Percentiles rank a stretch among this genome's conserved stretches.
Evolutionary conservation across 2,888 invertebrate genomes (phyloP).

Genomic region (Drosophila nigritarsus): DNA sequence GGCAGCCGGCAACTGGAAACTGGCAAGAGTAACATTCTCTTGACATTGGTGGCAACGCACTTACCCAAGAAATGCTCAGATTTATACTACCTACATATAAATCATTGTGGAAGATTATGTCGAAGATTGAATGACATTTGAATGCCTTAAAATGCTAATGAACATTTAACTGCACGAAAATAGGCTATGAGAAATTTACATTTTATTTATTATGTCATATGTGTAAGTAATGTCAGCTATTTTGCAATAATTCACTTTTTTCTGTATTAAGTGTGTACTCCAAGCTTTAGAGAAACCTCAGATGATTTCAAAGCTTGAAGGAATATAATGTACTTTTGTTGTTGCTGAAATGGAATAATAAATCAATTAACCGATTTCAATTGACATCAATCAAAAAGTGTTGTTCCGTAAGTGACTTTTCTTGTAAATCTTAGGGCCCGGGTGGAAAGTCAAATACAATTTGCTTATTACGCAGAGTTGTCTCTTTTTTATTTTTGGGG

Average conservation of each 20-base stretch:
- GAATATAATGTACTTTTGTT: neutral
- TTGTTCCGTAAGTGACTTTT: slow-evolving; percentile 25
- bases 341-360: neutral
- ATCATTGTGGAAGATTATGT: slow-evolving; percentile 34
- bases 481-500: slow-evolving; percentile 34
- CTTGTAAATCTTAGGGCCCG: slow-evolving; percentile 14
- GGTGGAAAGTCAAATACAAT: slow-evolving; percentile 41
- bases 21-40: slow-evolving; percentile 23
- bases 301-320: neutral
- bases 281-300: neutral
- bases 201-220: neutral
- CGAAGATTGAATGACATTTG: slow-evolving; percentile 19
- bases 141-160: neutral
- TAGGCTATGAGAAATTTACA: neutral
- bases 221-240: neutral
- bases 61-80: slow-evolving; percentile 9
- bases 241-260: neutral
- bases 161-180: neutral
- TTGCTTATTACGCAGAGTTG: slow-evolving; percentile 52
- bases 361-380: slow-evolving; percentile 18
- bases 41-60: slow-evolving; percentile 45
- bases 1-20: slow-evolving; percentile 21
- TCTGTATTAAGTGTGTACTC: neutral
- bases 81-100: slow-evolving; percentile 34
- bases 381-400: slow-evolving; percentile 22